Evolutionary conservation across 2,797 vertebrate species (phyloP).

Genomic region (Danio kyathit): DNA sequence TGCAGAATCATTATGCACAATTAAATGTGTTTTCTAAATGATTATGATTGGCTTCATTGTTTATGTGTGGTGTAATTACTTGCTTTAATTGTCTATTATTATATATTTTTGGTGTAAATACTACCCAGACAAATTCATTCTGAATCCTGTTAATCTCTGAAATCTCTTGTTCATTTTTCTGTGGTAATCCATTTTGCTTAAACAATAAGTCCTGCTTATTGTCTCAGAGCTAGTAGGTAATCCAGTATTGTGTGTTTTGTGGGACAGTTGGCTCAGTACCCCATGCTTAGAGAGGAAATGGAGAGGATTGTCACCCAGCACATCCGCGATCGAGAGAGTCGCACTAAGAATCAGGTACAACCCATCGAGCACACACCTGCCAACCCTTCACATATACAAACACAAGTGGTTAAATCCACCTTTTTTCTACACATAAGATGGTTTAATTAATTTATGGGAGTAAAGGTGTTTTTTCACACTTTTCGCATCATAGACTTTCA

Average conservation of each 20-base stretch:
- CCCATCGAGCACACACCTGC: neutral
- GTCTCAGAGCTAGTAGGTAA: neutral
- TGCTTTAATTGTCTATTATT: neutral
- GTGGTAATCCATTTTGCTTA: constrained; percentile 1
- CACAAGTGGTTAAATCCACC: neutral
- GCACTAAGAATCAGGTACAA: constrained; percentile 86
- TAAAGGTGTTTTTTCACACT: neutral
- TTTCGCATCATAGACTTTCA: too few species aligned
- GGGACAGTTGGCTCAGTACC: constrained; percentile 87
- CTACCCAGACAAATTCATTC: neutral
- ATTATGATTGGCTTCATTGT: neutral
- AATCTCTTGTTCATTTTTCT: neutral
- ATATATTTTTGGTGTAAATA: neutral
- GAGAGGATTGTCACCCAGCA: constrained; percentile 90
- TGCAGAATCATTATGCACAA: neutral
- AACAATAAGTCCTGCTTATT: neutral
- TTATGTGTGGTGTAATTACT: neutral
- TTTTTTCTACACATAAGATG: too few species aligned
- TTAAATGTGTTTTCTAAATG: neutral
- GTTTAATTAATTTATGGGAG: neutral
- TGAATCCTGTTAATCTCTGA: neutral
- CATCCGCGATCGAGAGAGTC: constrained; percentile 88
- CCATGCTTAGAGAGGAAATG: constrained; percentile 89
- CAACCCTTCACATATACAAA: neutral
- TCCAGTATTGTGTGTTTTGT: constrained; percentile 18